phyloP scores from a whole-genome alignment of 2,113 vertebrate species.

The Lucifuga dentata region DNA sequence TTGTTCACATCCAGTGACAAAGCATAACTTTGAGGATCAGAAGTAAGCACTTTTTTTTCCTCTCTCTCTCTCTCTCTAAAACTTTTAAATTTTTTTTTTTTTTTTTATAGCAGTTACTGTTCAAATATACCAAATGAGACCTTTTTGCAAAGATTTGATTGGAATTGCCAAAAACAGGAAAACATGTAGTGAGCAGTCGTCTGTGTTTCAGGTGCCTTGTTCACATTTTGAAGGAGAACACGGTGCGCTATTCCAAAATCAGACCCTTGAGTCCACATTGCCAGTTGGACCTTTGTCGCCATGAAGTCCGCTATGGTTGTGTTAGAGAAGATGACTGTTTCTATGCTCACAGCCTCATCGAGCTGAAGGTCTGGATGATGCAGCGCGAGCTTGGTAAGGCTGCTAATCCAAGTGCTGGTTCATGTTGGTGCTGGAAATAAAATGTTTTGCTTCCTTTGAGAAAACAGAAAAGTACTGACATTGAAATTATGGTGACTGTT shows the following conservation, averaged over 20 bases:
- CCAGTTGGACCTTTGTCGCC: constrained; percentile 94
- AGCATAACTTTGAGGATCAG: constrained; percentile 94
- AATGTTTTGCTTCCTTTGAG: no score
- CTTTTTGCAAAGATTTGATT: no score
- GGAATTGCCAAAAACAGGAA: no score
- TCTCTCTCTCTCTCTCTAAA: no score
- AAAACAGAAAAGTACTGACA: no score
- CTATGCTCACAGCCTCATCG: constrained; percentile 95
- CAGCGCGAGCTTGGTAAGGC: constrained; percentile 89
- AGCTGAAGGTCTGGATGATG: constrained; percentile 98
- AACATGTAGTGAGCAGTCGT: neutral
- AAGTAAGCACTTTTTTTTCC: no score
- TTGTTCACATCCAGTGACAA: constrained; percentile 94
- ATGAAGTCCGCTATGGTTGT: constrained; percentile 95
- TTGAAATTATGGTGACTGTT: no score
- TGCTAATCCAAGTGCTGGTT: neutral
- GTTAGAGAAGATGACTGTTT: constrained; percentile 94
- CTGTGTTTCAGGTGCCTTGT: constrained; percentile 91
- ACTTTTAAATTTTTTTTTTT: no score
- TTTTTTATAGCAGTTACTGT: no score
- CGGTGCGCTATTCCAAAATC: constrained; percentile 95
- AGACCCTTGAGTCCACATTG: constrained; percentile 83
- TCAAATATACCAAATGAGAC: no score
- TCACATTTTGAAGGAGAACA: constrained; percentile 92
- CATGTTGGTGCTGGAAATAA: no score